These are phyloP conservation scores for Bagarius yarrelli DNA, from an alignment of 2,113 vertebrate species.

Conservation along the genomic window DNA sequence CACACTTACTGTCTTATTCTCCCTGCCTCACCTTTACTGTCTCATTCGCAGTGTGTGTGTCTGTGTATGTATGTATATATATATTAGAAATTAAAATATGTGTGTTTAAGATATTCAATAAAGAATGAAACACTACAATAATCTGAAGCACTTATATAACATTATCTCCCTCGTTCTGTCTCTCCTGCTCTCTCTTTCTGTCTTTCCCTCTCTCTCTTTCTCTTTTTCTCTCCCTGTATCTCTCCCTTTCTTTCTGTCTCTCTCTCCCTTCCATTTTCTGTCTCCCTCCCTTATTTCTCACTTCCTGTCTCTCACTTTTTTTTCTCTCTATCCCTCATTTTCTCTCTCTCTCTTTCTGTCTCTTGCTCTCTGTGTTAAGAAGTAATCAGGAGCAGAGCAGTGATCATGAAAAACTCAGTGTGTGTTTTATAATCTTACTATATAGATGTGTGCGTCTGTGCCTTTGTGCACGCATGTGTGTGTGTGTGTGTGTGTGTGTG, in stretches of 20 bases:
- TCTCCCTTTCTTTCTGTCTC: neutral
- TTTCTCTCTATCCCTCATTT: no score
- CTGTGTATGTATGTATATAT: no score
- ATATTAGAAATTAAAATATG: no score
- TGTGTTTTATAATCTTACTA: neutral
- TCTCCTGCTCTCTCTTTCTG: neutral
- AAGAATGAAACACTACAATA: no score
- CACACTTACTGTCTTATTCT: no score
- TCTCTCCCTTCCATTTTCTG: neutral
- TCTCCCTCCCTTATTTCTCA: neutral
- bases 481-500: neutral
- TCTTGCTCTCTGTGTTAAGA: neutral
- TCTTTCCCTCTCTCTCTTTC: neutral
- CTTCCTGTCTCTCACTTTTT: no score
- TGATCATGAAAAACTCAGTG: conserved; percentile 1
- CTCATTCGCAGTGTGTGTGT: no score
- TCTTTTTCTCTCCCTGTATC: neutral
- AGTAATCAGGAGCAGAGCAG: neutral
- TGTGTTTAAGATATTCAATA: no score
- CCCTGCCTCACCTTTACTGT: no score
- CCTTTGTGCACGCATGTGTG: neutral
- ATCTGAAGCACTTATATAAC: no score
- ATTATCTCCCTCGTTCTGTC: neutral
- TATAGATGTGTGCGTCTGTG: neutral
- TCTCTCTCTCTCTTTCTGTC: neutral